A percentile compares a stretch with the other conserved stretches of the same genome.
These are phyloP conservation scores for Aphodius sticticus DNA, from an alignment of 2,888 invertebrate species.

Conservation along the genomic window DNA sequence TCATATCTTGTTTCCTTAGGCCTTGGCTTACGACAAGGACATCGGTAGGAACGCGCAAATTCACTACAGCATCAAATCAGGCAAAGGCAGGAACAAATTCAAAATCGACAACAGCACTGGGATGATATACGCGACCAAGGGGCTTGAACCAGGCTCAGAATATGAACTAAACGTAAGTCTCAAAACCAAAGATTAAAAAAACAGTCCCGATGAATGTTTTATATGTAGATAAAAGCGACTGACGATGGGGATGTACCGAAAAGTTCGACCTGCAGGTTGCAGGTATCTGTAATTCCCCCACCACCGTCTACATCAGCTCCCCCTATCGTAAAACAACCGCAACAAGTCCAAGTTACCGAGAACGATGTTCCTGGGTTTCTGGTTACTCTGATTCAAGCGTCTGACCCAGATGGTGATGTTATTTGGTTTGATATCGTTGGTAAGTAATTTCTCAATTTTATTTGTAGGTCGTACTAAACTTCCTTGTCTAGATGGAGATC, in stretches of 20 bases:
- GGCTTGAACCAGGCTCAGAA: slow-evolving; percentile 73
- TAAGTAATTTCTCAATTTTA: slow-evolving; percentile 59
- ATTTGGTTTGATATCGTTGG: slow-evolving; percentile 92
- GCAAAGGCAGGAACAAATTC: slow-evolving; percentile 80
- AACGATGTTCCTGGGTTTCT: slow-evolving; percentile 87
- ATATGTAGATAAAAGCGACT: slow-evolving; percentile 75
- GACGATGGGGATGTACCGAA: slow-evolving; percentile 81
- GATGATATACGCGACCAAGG: slow-evolving; percentile 78
- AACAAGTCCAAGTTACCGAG: slow-evolving; percentile 80
- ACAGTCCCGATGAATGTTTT: not conserved
- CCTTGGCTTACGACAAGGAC: slow-evolving; percentile 85
- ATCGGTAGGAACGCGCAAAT: slow-evolving; percentile 83
- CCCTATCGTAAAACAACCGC: slow-evolving; percentile 68
- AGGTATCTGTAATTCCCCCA: slow-evolving; percentile 71
- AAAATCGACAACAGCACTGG: slow-evolving; percentile 84
- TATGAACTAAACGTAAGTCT: slow-evolving; percentile 71
- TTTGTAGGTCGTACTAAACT: not conserved
- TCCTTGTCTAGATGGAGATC: slow-evolving; percentile 75
- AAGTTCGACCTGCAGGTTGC: slow-evolving; percentile 78
- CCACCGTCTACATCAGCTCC: slow-evolving; percentile 70
- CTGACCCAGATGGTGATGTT: slow-evolving; percentile 84
- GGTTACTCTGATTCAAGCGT: slow-evolving; percentile 84
- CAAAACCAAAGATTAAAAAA: slow-evolving; percentile 6
- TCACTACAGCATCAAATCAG: slow-evolving; percentile 82
- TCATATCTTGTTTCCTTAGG: slow-evolving; percentile 59